A percentile compares a stretch with the other conserved stretches of the same genome.
phyloP scores from a whole-genome alignment of 2,797 vertebrate genomes.

The Gobio occitaniae region DNA sequence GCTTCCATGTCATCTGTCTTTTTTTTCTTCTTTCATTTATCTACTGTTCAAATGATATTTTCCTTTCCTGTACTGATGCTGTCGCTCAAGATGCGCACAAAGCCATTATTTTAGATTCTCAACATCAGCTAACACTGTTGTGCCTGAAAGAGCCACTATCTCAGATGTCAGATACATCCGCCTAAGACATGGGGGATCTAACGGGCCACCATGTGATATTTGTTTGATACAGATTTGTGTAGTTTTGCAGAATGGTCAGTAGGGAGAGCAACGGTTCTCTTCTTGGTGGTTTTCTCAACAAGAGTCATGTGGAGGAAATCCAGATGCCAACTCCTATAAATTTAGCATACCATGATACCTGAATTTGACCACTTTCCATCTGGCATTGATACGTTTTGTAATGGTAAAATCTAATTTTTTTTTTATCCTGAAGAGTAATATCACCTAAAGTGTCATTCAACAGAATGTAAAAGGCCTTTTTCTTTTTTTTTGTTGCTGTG shows the following conservation, averaged over 20 bases:
- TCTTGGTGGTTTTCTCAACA: conserved; percentile 9
- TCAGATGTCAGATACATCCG: conserved; percentile 27
- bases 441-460: conserved; percentile 54
- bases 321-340: conserved; percentile 5
- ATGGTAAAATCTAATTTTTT: conserved; percentile 19
- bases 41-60: conserved; percentile 15
- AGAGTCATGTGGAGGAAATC: conserved; percentile 14
- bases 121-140: conserved; percentile 53
- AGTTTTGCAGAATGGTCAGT: conserved; percentile 43
- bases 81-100: conserved; percentile 54
- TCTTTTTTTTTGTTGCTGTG: conserved; percentile 52
- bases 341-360: background rate
- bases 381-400: conserved; percentile 43
- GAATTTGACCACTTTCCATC: conserved; percentile 29
- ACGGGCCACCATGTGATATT: conserved; percentile 15
- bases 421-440: conserved; percentile 39
- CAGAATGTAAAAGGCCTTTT: conserved; percentile 64
- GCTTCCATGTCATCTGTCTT: conserved; percentile 41
- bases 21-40: conserved; percentile 25
- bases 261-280: conserved; percentile 37
- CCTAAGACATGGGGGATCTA: conserved; percentile 24
- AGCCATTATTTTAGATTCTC: conserved; percentile 48
- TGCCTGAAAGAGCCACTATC: conserved; percentile 50
- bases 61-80: conserved; percentile 44
- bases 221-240: conserved; percentile 40